Base-by-base conservation (phyloP, 2,888 invertebrate species). In the Drosophila histrio region DNA sequence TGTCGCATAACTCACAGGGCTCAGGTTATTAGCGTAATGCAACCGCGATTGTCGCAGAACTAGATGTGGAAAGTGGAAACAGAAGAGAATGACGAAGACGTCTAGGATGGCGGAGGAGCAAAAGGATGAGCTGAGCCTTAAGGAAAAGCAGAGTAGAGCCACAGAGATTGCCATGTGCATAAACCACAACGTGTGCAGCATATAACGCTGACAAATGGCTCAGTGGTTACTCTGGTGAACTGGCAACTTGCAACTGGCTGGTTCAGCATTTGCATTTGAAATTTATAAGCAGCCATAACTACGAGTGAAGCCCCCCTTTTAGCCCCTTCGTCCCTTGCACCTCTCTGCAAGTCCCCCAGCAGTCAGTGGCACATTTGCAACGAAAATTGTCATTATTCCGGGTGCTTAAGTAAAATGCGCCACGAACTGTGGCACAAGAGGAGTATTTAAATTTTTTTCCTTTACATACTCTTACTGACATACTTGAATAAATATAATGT, bases 1-100 rank as follows among this genome's bases (percentile, higher is more conserved):
- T 32, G 47, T 44, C 80, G 47, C 84, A 80, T 87, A 86, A 87
- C 81, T 87, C 77, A 88, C 41, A 47, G 32, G 73, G 73, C 59
- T 83, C 72, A 83, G 84, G 88, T 87, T 82, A 88, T 82, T 82
- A 82, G 81, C 88, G 83, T 81, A 81, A 81, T 81, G 87, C 87
- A 84, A 66, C 61, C 66, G 63, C 87, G 79, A 86, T 82, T 88
- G 83, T 88, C 87, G 71, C 67, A 36, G 28, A 24, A 22, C 30
- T 41, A 22, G 30, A 13, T 32, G 41, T n/a, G 9, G 43, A 34
- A 34, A 57, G 28, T 21, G 53, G 38, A 38, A 38, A 24, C 13
- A 34, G 24, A 15, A 28, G 15, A 43, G 1, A 41, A 41, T 21
- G 28, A 34, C 50, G 54, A 21, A 43, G 56, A 22, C 4, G 21